A percentile compares a stretch with the other conserved stretches of the same genome.
These are phyloP conservation scores for Apomyelois bistriatella DNA, from an alignment of 2,888 invertebrate genomes.

Conservation along the genomic window DNA sequence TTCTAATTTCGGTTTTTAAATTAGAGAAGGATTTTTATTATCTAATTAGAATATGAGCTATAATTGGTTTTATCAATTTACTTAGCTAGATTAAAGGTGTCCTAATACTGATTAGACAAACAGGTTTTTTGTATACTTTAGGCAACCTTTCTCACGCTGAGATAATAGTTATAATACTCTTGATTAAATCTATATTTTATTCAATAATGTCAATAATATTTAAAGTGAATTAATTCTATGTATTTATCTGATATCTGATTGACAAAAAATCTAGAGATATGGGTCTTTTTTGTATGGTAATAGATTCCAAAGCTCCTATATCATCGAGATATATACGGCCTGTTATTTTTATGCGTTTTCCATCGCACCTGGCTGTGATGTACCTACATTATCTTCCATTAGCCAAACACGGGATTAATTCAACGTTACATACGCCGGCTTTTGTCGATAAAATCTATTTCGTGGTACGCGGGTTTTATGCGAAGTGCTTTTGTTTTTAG, in stretches of 20 bases:
- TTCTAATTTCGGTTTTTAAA: conserved; percentile 42
- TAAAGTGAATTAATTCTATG: no score
- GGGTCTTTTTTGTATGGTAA: not conserved
- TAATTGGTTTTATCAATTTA: conserved; percentile 52
- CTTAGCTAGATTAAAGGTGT: conserved; percentile 18
- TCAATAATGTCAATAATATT: not conserved
- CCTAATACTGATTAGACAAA: conserved; percentile 26
- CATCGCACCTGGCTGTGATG: conserved; percentile 19
- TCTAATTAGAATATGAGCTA: conserved; percentile 42
- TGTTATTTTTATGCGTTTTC: conserved; percentile 15
- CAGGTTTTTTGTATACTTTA: conserved; percentile 20
- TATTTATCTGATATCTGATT: no score
- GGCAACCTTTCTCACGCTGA: conserved; percentile 21
- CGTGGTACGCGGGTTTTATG: conserved; percentile 1
- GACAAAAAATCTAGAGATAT: no score
- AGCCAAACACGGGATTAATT: conserved; percentile 65
- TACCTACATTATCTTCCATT: conserved; percentile 63
- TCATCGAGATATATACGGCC: not conserved
- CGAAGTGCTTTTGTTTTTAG: not conserved
- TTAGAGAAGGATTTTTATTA: conserved; percentile 36
- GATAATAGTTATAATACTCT: not conserved
- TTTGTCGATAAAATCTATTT: conserved; percentile 11
- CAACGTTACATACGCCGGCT: conserved; percentile 28
- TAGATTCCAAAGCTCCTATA: not conserved
- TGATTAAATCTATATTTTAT: not conserved